Conservation (phyloP, 2,113 vertebrate species). For the Zosterops borbonicus region DNA sequence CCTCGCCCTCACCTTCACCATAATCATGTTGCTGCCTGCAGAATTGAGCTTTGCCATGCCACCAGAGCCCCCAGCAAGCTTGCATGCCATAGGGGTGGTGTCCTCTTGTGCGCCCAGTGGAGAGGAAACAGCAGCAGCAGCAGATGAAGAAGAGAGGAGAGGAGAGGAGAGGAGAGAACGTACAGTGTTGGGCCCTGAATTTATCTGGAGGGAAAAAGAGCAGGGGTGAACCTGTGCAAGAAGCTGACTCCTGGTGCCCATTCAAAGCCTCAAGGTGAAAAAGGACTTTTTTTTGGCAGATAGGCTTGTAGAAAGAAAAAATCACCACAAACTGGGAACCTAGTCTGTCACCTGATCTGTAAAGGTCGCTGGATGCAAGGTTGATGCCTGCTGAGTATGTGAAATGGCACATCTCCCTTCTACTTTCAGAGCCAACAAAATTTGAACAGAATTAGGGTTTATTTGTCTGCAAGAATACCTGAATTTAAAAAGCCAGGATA, state of each 20-base stretch:
- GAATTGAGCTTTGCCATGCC: neutral
- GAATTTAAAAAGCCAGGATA: neutral
- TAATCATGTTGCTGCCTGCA: slow-evolving; percentile 31
- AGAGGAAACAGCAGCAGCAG: neutral
- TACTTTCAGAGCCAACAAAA: neutral
- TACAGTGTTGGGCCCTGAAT: neutral
- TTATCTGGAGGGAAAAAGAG: neutral
- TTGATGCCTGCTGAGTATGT: neutral
- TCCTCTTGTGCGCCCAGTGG: rapidly evolving
- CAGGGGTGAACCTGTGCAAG: neutral
- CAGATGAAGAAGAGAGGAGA: neutral
- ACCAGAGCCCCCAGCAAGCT: neutral
- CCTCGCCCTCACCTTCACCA: neutral
- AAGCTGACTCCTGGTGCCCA: neutral
- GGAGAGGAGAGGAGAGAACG: neutral
- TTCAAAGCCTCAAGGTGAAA: neutral
- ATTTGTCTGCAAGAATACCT: neutral
- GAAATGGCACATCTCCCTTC: neutral
- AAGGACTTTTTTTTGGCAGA: neutral
- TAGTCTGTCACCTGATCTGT: neutral
- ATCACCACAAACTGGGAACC: neutral
- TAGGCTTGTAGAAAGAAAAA: neutral
- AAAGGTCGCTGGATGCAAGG: neutral
- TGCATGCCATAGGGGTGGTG: neutral
- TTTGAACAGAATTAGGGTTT: neutral